Conservation (phyloP, 1,140 invertebrate species). For the Lysiphlebus fabarum region DNA sequence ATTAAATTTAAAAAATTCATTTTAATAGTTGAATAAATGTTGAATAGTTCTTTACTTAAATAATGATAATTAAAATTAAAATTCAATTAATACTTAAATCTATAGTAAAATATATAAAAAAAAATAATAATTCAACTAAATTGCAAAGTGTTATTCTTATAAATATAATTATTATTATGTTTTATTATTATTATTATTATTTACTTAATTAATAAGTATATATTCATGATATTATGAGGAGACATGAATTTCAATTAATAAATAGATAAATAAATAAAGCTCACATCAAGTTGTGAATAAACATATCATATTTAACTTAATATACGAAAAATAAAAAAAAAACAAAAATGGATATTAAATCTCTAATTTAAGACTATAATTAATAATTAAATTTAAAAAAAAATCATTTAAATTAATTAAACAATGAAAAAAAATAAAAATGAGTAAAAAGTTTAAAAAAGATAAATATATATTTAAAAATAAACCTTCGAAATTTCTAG, state of each 20-base stretch:
- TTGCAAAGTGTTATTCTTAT: too few species aligned
- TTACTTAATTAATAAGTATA: constrained; percentile 1
- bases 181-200: too few species aligned
- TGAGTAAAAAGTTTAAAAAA: constrained; percentile 14
- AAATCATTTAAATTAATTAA: constrained; percentile 24
- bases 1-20: too few species aligned
- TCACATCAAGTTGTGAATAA: constrained; percentile 58
- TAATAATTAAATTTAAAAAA: constrained; percentile 30
- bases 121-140: too few species aligned
- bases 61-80: too few species aligned
- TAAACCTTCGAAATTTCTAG: constrained; percentile 42
- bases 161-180: too few species aligned
- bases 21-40: too few species aligned
- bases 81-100: too few species aligned
- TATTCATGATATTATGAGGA: constrained; percentile 34
- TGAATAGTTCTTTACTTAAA: too few species aligned
- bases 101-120: too few species aligned
- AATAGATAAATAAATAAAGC: constrained; percentile 36
- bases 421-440: constrained; percentile 7
- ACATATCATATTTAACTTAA: constrained; percentile 54
- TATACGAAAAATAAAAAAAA: constrained; percentile 46
- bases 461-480: constrained; percentile 19
- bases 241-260: constrained; percentile 37
- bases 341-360: constrained; percentile 44
- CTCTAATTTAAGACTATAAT: constrained; percentile 40